Evolutionary conservation across 2,797 vertebrate genomes (phyloP).

Genomic region (Eremophila alpestris): DNA sequence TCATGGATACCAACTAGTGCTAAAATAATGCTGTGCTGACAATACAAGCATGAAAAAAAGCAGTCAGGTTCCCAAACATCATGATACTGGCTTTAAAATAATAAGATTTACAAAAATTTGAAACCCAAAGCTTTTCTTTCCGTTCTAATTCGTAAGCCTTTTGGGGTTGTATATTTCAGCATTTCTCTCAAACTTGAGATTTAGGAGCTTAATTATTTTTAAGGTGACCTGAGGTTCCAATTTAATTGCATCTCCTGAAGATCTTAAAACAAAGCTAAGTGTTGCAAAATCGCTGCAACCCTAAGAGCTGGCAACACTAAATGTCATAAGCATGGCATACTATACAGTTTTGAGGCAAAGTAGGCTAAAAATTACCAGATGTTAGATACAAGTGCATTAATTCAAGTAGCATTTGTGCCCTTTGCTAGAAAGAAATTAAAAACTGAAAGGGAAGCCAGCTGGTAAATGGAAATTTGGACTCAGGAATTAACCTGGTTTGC

Average conservation of each 20-base stretch:
- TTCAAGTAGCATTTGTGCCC: not conserved
- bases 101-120: not conserved
- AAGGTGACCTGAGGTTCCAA: not conserved
- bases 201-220: not conserved
- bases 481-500: not conserved
- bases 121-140: not conserved
- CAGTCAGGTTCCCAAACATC: not conserved
- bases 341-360: not conserved
- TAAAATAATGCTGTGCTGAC: conserved; percentile 50
- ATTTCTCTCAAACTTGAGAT: not conserved
- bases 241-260: conserved; percentile 8
- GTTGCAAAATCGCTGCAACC: conserved; percentile 8
- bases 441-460: conserved; percentile 26
- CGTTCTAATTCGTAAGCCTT: not conserved
- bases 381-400: not conserved
- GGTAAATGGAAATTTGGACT: not conserved
- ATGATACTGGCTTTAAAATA: not conserved
- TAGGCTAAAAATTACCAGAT: conserved; percentile 8
- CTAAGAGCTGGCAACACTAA: not conserved
- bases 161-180: not conserved
- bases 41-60: not conserved
- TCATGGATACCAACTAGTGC: conserved; percentile 48
- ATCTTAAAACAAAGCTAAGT: conserved; percentile 12
- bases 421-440: conserved; percentile 7
- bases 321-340: not conserved